Evolutionary conservation across 2,797 vertebrate genomes (phyloP).

Genomic region (Periophthalmus magnuspinnatus): DNA sequence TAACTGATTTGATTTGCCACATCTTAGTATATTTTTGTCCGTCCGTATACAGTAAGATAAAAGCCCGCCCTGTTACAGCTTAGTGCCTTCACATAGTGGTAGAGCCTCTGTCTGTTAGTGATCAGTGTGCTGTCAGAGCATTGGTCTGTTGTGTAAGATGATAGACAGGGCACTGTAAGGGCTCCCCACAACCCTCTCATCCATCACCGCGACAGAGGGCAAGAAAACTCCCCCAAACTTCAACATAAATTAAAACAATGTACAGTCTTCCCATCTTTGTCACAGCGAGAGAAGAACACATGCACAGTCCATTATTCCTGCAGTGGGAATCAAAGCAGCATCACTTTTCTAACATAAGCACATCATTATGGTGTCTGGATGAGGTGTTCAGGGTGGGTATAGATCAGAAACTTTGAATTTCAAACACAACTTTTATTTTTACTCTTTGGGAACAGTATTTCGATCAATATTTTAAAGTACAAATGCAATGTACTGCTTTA

Average conservation of each 20-base stretch:
- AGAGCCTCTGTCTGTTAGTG: slow-evolving; percentile 58
- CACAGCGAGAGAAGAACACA: slow-evolving; percentile 24
- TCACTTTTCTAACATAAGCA: slow-evolving; percentile 26
- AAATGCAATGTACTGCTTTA: no score
- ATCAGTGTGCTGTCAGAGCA: slow-evolving; percentile 60
- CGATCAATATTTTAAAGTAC: background rate
- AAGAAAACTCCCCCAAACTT: slow-evolving; percentile 39
- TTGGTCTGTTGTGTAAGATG: slow-evolving; percentile 44
- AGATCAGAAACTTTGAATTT: background rate
- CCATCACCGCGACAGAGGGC: slow-evolving; percentile 30
- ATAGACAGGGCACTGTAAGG: slow-evolving; percentile 31
- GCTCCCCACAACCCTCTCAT: slow-evolving; percentile 33
- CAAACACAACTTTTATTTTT: background rate
- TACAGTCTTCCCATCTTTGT: slow-evolving; percentile 22
- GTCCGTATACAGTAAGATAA: background rate
- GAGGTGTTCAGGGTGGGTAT: background rate
- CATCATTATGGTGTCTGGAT: slow-evolving; percentile 19
- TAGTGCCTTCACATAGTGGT: slow-evolving; percentile 1
- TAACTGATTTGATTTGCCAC: background rate
- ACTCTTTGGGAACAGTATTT: background rate
- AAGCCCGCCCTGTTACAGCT: slow-evolving; percentile 18
- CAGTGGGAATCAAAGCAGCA: slow-evolving; percentile 20
- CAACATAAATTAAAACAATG: slow-evolving; percentile 41
- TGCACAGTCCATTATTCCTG: slow-evolving; percentile 28
- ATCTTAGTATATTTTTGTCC: background rate